These are phyloP conservation scores for Pseudomyrmex cubaensis DNA, from an alignment of 1,140 invertebrate species.

Conservation along the genomic window DNA sequence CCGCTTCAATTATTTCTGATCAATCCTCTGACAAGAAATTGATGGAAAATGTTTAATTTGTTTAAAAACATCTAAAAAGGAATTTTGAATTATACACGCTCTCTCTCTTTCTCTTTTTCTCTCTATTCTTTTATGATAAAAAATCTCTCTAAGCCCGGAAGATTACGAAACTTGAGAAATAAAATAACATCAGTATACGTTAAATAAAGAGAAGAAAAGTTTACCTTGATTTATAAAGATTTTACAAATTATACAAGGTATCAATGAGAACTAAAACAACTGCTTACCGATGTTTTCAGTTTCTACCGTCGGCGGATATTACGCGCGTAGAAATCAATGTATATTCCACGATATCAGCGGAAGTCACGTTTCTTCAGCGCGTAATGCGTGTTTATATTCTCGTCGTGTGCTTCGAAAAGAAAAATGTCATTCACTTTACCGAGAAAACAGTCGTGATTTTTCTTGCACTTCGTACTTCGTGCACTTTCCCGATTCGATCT, in stretches of 20 bases:
- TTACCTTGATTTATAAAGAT: background rate
- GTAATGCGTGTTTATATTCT: background rate
- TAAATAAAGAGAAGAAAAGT: background rate
- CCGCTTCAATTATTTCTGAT: too few species aligned
- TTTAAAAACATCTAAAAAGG: too few species aligned
- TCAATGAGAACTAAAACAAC: background rate
- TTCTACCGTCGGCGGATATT: background rate
- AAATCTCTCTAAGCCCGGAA: too few species aligned
- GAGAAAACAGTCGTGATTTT: background rate
- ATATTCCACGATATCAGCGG: conserved; percentile 20
- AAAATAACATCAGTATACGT: background rate
- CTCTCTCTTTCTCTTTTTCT: too few species aligned
- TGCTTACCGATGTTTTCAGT: conserved; percentile 33
- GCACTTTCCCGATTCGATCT: background rate
- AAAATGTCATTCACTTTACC: background rate
- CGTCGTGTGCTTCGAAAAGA: background rate
- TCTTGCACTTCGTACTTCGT: background rate
- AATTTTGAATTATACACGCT: too few species aligned
- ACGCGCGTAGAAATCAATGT: background rate
- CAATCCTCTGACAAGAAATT: too few species aligned
- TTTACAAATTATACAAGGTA: background rate
- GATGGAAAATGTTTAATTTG: too few species aligned
- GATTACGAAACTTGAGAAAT: too few species aligned
- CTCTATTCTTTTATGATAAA: too few species aligned
- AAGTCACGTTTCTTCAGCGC: background rate